phyloP scores from a whole-genome alignment of 2,888 invertebrate genomes.

The Eurois occulta region DNA sequence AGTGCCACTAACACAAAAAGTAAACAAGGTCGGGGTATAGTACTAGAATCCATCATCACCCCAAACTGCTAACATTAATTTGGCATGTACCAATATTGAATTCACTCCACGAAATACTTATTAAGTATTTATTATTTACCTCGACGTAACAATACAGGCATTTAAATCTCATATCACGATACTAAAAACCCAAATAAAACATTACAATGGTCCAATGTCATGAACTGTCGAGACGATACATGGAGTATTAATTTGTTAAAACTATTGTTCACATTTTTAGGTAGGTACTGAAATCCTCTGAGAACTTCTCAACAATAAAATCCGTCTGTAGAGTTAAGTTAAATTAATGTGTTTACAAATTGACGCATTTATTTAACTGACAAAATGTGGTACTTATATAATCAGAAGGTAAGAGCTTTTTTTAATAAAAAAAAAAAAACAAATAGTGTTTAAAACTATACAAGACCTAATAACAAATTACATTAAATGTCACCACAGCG shows the following conservation, averaged over 20 bases:
- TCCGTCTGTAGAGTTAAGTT: not conserved
- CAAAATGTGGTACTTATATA: not conserved
- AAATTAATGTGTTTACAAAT: not conserved
- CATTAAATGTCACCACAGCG: not conserved
- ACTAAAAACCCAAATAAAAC: constrained; percentile 9
- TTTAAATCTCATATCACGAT: not conserved
- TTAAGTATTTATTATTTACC: not conserved
- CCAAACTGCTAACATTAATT: not conserved
- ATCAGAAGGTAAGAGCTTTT: not conserved
- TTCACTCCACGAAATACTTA: not conserved
- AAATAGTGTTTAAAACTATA: no score
- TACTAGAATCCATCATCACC: not conserved
- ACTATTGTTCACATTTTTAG: not conserved
- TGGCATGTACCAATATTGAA: not conserved
- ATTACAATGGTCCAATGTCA: constrained; percentile 12
- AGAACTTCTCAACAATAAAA: not conserved
- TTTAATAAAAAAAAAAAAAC: no score
- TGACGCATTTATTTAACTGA: not conserved
- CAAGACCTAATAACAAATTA: not conserved
- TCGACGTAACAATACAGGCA: not conserved
- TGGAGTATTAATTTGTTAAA: not conserved
- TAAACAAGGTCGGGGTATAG: not conserved
- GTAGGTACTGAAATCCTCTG: not conserved
- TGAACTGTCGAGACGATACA: not conserved
- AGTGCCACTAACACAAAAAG: not conserved